A percentile compares a stretch with the other conserved stretches of the same genome.
Evolutionary conservation across 2,113 vertebrate genomes (phyloP).

Genomic region (Albula goreensis): DNA sequence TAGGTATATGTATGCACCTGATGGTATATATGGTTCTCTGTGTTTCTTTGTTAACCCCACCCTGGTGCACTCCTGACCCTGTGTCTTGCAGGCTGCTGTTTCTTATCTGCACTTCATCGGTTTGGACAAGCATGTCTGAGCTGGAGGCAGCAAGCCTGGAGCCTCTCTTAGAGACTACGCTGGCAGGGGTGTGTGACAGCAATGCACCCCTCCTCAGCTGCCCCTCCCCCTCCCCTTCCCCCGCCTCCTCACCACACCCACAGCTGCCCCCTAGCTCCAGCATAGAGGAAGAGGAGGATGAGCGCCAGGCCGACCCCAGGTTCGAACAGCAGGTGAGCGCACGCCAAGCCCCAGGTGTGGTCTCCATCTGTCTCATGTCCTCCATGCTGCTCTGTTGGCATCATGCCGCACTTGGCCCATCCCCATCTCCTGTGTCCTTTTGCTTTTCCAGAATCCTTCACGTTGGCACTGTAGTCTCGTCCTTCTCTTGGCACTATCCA

Average conservation of each 20-base stretch:
- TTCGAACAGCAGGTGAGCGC: conserved; percentile 26
- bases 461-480: not conserved
- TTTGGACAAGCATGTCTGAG: conserved; percentile 76
- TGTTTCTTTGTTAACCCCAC: not conserved
- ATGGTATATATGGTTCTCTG: not conserved
- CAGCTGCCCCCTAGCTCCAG: conserved; percentile 65
- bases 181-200: not conserved
- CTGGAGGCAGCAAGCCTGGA: conserved; percentile 67
- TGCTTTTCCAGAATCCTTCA: not conserved
- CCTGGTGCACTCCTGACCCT: conserved; percentile 35
- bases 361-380: not conserved
- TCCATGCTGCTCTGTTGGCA: not conserved
- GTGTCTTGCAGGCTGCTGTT: conserved; percentile 55
- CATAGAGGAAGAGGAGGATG: conserved; percentile 55
- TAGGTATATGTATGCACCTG: no score
- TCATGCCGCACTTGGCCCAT: not conserved
- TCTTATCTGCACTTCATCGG: conserved; percentile 62
- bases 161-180: conserved; percentile 59
- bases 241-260: not conserved
- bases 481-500: not conserved
- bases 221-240: not conserved
- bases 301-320: conserved; percentile 22
- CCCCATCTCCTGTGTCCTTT: not conserved
- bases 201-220: not conserved
- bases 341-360: not conserved